Evolutionary conservation across 2,888 invertebrate species (phyloP), one percentile per base, ranked within the genome.

Genomic region (Atethmia centrago): DNA sequence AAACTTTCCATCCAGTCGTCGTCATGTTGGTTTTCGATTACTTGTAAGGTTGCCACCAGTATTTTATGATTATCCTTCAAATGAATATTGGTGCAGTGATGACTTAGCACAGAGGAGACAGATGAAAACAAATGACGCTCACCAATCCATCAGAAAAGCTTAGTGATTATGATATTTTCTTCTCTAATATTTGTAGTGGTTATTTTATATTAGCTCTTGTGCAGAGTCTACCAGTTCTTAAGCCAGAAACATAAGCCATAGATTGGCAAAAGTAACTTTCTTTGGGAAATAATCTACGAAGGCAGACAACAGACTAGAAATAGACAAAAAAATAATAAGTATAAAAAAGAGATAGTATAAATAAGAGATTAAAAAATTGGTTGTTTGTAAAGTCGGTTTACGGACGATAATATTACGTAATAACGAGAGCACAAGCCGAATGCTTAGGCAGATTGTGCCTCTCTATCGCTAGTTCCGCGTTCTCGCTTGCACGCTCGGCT

Each of bases 11-110:
- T 72, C 72, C 71, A 80, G 76, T 73, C 74, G 80, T 70, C 77
- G 67, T 59, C 77, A 79, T 83, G 77, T 88, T 81, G 80, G 82
- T 80, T 88, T 88, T 84, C 85, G 83, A 86, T 87, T 86, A 87
- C 79, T 74, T n/a, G 56, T 65, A 85, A 65, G 87, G 87, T 36
- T 74, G 85, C 10, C 73, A 63, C 73, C 19, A 14, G 42, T 3
- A 21, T 14, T 51, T 19, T 3, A n/a, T n/a, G n/a, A n/a, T n/a
- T n/a, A n/a, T n/a, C n/a, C n/a, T 5, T 19, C 3, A 28, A 14
- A 9, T 61, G 1, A 42, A 21, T 47, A 63, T 51, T 3, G n/a
- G 3, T 31, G 31, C 31, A 31, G 31, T n/a, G 19, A 55, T 16
- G 4, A 31, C 8, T 59, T 12, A 58, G 21, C 21, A 10, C 19